A percentile compares a stretch with the other conserved stretches of the same genome.
These are phyloP conservation scores for Dryobates pubescens DNA, from an alignment of 2,797 vertebrate species.

Conservation along the genomic window DNA sequence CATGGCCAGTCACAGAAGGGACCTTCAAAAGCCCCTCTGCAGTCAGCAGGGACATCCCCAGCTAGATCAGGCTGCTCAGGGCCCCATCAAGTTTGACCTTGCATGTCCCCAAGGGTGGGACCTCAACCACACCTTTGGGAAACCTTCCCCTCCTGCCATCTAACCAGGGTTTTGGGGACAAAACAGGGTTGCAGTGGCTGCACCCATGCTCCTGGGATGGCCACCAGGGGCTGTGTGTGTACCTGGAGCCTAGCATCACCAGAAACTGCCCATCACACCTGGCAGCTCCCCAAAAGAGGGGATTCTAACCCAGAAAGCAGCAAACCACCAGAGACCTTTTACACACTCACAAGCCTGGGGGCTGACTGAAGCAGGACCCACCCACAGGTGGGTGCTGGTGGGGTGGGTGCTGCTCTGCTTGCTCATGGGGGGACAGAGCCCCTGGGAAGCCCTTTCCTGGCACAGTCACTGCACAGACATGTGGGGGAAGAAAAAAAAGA, in stretches of 20 bases:
- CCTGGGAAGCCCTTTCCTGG: neutral
- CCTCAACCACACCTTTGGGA: no score
- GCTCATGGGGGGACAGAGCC: fast-evolving
- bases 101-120: no score
- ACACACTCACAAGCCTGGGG: neutral
- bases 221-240: neutral
- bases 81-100: no score
- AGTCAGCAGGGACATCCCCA: no score
- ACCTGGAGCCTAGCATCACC: neutral
- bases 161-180: neutral
- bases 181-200: fast-evolving
- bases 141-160: neutral
- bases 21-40: no score
- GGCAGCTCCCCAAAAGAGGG: neutral
- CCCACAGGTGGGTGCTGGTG: neutral
- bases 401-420: neutral
- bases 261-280: neutral
- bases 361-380: neutral
- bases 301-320: neutral
- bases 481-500: neutral
- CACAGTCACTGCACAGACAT: neutral
- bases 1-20: fast-evolving
- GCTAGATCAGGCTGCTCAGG: no score
- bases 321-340: neutral
- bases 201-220: neutral